Base-by-base conservation (phyloP, 2,113 vertebrate genomes). In the Alligator sinensis region DNA sequence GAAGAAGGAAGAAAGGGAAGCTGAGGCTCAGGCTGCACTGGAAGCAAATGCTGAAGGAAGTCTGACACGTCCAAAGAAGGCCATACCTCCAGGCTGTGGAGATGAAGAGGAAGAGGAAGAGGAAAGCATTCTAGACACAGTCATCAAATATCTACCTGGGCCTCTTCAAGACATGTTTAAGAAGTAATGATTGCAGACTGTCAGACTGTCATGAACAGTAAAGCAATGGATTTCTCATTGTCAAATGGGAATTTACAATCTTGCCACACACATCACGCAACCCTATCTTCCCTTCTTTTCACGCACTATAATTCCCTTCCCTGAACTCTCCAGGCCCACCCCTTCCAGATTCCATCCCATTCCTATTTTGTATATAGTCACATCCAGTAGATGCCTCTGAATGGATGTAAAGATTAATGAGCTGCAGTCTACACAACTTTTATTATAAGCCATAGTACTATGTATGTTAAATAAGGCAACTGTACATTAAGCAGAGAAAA, bases 81-180 rank as follows among this genome's bases (percentile, higher is more conserved):
- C 98, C 0, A 97, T 98, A 54, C 98, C 98, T 5, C 97, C 97
- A 2, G 98, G 98, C 88, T 97, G 97, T 12, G 97, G 98, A 1
- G 98, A 98, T 14, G 98, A 98, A 76, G 98, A 98, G 0, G 99
- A 99, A 84, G 99, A 99, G 59, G 99, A 99, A 80, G 99, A 99
- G 18, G 99, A 99, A 88, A 99, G 99, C 97, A 99, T 99, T 96
- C 98, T 99, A 97, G 99, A 99, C 93, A 99, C 99, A 78, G 99
- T 99, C 96, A 99, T 99, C 98, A 99, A 99, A 97, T 99, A 99
- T 97, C 98, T 99, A 94, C 99, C 99, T 1, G 98, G 99, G 25
- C 99, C 99, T 5, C 98, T 99, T 95, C 99, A 99, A 97, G 99
- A 99, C 97, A 99, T 99, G 98, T 99, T 99, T 97, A 99, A 99